A percentile compares a stretch with the other conserved stretches of the same genome.
Evolutionary conservation across 2,797 vertebrate species (phyloP).

Genomic region (Sebastes paucispinis): DNA sequence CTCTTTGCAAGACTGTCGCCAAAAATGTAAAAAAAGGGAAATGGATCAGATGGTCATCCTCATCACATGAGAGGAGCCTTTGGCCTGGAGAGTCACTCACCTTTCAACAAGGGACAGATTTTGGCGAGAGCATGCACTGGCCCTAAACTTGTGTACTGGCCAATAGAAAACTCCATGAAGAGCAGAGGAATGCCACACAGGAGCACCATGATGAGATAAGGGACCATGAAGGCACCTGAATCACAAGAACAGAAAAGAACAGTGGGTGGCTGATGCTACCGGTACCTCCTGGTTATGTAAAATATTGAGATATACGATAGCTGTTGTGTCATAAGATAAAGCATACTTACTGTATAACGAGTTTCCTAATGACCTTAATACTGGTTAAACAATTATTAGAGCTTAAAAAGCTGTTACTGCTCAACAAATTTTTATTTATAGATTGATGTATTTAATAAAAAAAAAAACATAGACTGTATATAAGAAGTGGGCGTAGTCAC

Average conservation of each 20-base stretch:
- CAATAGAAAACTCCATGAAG: slow-evolving; percentile 80
- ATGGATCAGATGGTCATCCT: neutral
- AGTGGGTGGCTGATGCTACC: neutral
- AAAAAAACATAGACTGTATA: no score
- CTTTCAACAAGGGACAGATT: slow-evolving; percentile 85
- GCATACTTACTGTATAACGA: neutral
- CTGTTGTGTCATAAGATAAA: neutral
- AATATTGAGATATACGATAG: neutral
- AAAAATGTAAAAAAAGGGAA: neutral
- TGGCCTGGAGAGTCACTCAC: slow-evolving; percentile 64
- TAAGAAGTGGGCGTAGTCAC: no score
- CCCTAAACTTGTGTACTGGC: slow-evolving; percentile 81
- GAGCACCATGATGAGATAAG: slow-evolving; percentile 80
- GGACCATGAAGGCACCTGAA: slow-evolving; percentile 83
- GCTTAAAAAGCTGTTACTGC: neutral
- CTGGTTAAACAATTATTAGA: no score
- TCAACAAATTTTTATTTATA: neutral
- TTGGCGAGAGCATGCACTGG: slow-evolving; percentile 78
- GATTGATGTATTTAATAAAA: no score
- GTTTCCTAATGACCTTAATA: neutral
- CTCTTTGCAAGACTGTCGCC: no score
- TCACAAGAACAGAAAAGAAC: neutral
- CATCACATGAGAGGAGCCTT: neutral
- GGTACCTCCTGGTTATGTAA: neutral
- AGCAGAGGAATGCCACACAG: slow-evolving; percentile 83